Conservation (phyloP, 1,140 invertebrate genomes). For the Berghia stephanieae region DNA sequence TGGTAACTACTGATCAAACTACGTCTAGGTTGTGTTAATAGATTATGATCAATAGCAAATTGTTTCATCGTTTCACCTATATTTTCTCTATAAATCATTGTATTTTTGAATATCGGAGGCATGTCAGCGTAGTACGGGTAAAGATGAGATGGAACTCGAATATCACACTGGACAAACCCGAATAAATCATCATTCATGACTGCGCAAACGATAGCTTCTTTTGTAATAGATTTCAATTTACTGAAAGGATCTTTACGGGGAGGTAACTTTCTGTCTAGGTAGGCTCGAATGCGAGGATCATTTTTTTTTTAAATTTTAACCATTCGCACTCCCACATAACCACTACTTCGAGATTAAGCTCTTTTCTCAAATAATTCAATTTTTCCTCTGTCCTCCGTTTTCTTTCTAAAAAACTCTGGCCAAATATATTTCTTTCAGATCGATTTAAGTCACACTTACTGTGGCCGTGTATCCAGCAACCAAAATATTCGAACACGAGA, state of each 20-base stretch:
- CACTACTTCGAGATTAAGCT: not conserved
- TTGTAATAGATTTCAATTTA: not conserved
- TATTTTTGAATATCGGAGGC: constrained; percentile 39
- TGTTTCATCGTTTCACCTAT: constrained; percentile 39
- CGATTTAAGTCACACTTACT: not conserved
- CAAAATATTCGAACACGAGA: constrained; percentile 21
- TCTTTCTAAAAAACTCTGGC: not conserved
- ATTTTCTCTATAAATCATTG: constrained; percentile 24
- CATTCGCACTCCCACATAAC: constrained; percentile 23
- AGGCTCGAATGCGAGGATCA: not conserved
- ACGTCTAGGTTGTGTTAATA: constrained; percentile 32
- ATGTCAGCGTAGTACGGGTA: constrained; percentile 35
- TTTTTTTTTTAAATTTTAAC: not conserved
- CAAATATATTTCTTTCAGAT: too few species aligned
- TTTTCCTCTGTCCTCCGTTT: not conserved
- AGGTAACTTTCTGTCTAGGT: not conserved
- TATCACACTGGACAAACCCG: constrained; percentile 36
- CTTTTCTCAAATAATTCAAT: not conserved
- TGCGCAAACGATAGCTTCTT: constrained; percentile 5
- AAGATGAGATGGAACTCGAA: constrained; percentile 29
- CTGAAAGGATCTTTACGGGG: not conserved
- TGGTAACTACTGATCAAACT: constrained; percentile 38
- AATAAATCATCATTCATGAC: constrained; percentile 17
- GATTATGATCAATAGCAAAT: constrained; percentile 26
- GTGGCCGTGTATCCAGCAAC: constrained; percentile 15